Base-by-base conservation (phyloP, 2,797 vertebrate species). In the Clamator glandarius region DNA sequence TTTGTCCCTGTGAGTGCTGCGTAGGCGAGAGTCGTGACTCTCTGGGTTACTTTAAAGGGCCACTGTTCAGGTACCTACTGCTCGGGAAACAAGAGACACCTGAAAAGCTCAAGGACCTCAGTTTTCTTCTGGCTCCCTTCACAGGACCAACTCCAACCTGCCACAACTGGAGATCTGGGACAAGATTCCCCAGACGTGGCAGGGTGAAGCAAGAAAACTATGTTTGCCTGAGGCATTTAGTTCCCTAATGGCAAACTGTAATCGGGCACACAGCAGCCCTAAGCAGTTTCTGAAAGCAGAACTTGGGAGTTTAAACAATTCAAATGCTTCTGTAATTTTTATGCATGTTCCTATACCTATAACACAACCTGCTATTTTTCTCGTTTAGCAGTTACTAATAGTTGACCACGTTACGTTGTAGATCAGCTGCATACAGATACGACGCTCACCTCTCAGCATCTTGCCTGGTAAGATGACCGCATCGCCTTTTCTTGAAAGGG, bases 41-140 rank as follows among this genome's bases (percentile, higher is more conserved):
- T 73, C 61, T 82, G 90, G 66, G 92, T 83, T 77, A 80, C 87
- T 74, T 91, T 89, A 96, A 95, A 96, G 76, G 91, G 93, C 69
- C 94, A 84, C 87, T 78, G 72, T 87, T 91, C 26, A 44, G 69
- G 76, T 77, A 78, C 69, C 52, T 51, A 48, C 3, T 28, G 64
- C 70, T 52, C 6, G 9, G 72, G 29, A 90, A 92, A 62, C 9
- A 77, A 76, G 46, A 62, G 50, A 12, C 0, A 6, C 31, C 26
- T 16, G 48, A 69, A 25, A 48, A 58, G 42, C 64, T 74, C 2
- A 3, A 70, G 66, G 41, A 84, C 12, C 57, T 10, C 26, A 13
- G 18, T 67, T 75, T 72, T 58, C 57, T 55, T 44, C 52, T 31
- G 41, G 6, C 9, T 90, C 21, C 61, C 31, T 67, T 77, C 29